Evolutionary conservation across 2,797 vertebrate genomes (phyloP).

Genomic region (Telmatherina bonti): DNA sequence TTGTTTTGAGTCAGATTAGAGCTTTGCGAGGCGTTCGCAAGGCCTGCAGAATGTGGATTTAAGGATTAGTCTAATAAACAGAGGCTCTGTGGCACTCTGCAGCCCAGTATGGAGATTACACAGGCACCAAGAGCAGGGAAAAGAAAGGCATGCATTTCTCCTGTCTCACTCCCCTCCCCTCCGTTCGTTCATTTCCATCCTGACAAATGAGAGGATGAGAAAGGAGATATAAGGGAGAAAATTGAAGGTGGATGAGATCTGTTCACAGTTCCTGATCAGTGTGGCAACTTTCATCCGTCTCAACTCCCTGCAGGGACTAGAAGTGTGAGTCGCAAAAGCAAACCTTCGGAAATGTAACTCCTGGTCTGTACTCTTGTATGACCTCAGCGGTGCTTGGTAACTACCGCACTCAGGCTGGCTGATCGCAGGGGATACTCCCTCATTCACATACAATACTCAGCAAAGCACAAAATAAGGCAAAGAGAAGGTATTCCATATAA

Average conservation of each 20-base stretch:
- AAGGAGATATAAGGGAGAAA: conserved; percentile 49
- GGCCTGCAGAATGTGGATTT: conserved; percentile 85
- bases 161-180: conserved; percentile 8
- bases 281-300: conserved; percentile 56
- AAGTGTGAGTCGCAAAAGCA: conserved; percentile 48
- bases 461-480: conserved; percentile 36
- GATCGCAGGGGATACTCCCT: conserved; percentile 34
- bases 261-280: conserved; percentile 54
- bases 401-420: conserved; percentile 34
- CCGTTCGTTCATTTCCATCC: conserved; percentile 58
- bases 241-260: conserved; percentile 65
- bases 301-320: conserved; percentile 38
- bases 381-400: conserved; percentile 49
- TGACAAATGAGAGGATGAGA: conserved; percentile 68
- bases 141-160: conserved; percentile 51
- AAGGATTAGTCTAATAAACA: conserved; percentile 88
- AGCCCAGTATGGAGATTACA: conserved; percentile 79
- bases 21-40: conserved; percentile 76
- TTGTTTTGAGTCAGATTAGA: conserved; percentile 87
- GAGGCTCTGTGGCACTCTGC: conserved; percentile 79
- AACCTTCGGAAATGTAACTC: conserved; percentile 44
- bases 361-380: conserved; percentile 27
- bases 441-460: conserved; percentile 30
- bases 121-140: conserved; percentile 67
- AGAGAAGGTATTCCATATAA: conserved; percentile 25